Conservation (phyloP, 2,113 vertebrate species). For the Pagrus major region DNA sequence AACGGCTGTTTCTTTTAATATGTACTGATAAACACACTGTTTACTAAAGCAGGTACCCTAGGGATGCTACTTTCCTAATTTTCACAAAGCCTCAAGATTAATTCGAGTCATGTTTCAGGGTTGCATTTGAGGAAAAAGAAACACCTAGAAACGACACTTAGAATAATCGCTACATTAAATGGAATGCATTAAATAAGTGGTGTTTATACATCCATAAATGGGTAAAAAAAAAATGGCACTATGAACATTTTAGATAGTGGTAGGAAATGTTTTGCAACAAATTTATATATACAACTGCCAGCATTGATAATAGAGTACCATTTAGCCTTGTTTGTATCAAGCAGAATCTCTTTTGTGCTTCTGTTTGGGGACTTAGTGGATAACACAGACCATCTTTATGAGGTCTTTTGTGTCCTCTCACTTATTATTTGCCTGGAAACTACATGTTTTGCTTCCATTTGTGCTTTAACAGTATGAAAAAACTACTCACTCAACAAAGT, state of each 20-base stretch:
- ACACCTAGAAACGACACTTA: conserved; percentile 42
- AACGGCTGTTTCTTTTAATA: conserved; percentile 36
- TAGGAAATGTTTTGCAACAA: background rate
- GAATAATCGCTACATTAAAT: conserved; percentile 43
- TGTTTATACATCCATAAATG: conserved; percentile 21
- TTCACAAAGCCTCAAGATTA: conserved; percentile 46
- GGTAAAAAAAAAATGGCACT: background rate
- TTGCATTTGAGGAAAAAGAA: conserved; percentile 15
- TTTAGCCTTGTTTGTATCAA: background rate
- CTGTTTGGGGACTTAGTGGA: no score
- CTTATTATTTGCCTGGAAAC: no score
- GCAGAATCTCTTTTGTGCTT: no score
- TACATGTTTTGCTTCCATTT: no score
- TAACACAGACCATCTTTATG: no score
- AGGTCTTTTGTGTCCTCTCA: no score
- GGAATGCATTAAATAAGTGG: conserved; percentile 13
- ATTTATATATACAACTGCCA: background rate
- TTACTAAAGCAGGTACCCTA: conserved; percentile 34
- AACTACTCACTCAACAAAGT: no score
- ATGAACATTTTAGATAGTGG: conserved; percentile 1
- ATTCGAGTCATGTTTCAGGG: conserved; percentile 54
- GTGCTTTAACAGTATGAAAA: no score
- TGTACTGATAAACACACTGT: conserved; percentile 37
- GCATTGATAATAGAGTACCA: background rate
- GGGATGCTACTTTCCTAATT: conserved; percentile 45